Evolutionary conservation across 2,888 invertebrate genomes (phyloP).

Genomic region (Cosmorhoe ocellata): DNA sequence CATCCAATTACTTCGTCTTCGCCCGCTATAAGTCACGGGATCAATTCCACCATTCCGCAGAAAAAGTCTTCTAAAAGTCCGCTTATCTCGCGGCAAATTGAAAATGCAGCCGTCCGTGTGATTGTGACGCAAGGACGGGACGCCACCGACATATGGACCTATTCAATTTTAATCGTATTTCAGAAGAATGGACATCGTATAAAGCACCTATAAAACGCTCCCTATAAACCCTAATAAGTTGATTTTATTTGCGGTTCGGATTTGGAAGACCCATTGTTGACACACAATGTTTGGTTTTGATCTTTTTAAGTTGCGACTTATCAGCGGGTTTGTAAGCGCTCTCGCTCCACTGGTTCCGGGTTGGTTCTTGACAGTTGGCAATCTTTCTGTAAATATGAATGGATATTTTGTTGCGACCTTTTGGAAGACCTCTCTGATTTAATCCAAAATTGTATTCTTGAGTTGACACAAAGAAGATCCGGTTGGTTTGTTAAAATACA

Average conservation of each 20-base stretch:
- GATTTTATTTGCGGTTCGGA: conserved; percentile 78
- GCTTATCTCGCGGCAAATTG: conserved; percentile 82
- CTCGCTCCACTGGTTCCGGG: conserved; percentile 51
- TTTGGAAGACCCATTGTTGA: conserved; percentile 68
- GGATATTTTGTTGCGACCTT: conserved; percentile 27
- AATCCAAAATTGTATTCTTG: conserved; percentile 18
- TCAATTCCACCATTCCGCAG: conserved; percentile 78
- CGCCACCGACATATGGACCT: conserved; percentile 78
- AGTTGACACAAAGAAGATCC: conserved; percentile 27
- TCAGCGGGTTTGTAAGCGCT: conserved; percentile 52
- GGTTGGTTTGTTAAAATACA: conserved; percentile 8
- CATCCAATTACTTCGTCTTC: conserved; percentile 71
- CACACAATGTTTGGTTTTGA: conserved; percentile 73
- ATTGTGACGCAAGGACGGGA: conserved; percentile 76
- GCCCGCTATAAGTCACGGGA: conserved; percentile 76
- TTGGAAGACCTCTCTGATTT: conserved; percentile 14
- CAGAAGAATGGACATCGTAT: conserved; percentile 80
- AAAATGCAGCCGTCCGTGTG: conserved; percentile 79
- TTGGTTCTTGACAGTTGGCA: conserved; percentile 44
- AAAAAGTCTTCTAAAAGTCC: conserved; percentile 78
- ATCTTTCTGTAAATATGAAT: conserved; percentile 39
- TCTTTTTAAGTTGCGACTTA: conserved; percentile 71
- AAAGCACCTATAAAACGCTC: conserved; percentile 72
- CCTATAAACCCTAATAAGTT: conserved; percentile 72
- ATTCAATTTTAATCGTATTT: conserved; percentile 83